Evolutionary conservation across 2,113 vertebrate species (phyloP), one percentile per base, ranked within the genome.

Genomic region (Ailuropoda melanoleuca): DNA sequence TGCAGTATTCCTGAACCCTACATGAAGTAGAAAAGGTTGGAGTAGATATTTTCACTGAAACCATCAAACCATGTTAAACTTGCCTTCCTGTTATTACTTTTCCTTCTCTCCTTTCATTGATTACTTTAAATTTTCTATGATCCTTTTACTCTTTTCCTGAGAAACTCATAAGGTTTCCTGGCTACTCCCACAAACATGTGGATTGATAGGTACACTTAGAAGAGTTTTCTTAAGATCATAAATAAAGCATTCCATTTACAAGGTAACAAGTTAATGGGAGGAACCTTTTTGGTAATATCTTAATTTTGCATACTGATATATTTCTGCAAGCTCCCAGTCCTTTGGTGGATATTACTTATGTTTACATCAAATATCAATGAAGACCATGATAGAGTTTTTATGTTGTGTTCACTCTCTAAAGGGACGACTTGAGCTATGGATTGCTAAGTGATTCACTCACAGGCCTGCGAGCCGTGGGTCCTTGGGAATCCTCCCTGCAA

Each of bases 121-220:
- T 78, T 24, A 43, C 8, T 93, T 78, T 50, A 72, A 43, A 72
- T 74, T 91, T 82, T 64, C 39, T 24, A 9, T 78, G 55, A 60
- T 4, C 21, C n/a, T 55, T 72, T 70, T 70, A 78, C 56, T 97
- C 34, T 84, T 90, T 92, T 68, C 18, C 70, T 90, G 58, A 96
- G 46, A 29, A 72, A 75, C 34, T 74, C 19, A 31, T 19, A 39
- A 83, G 29, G 6, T 13, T 60, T 21, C 24, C 58, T 56, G 72
- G 21, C 24, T 92, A 60, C 26, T n/a, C 29, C 55, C 31, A 62
- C n/a, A 66, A 58, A 70, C 13, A 19, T 80, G 46, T 86, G n/a
- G n/a, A 60, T 95, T 81, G 58, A 58, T 82, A 68, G 37, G n/a
- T 17, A 13, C 26, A 23, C 29, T 31, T 93, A 31, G 50, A 48